Conservation (phyloP, 2,113 vertebrate species). For the Furnarius figulus region DNA sequence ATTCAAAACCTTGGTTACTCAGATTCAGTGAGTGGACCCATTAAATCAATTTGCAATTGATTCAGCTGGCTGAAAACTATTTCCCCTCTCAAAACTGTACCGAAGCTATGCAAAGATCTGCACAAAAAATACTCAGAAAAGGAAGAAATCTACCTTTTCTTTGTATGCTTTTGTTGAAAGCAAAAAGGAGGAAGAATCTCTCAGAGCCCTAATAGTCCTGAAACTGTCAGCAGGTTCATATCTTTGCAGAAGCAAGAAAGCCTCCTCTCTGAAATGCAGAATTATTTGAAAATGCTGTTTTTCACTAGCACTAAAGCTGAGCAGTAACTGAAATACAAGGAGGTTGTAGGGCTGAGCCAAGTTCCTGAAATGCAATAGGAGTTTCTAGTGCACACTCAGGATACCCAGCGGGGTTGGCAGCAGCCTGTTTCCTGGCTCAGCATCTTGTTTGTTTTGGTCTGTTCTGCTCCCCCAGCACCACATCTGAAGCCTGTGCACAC, state of each 20-base stretch:
- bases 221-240: neutral
- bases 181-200: neutral
- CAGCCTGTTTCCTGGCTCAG: neutral
- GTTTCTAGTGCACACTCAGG: neutral
- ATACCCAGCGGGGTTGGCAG: neutral
- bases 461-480: neutral
- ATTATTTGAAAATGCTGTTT: neutral
- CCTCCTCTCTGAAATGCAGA: neutral
- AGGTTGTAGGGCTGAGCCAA: neutral
- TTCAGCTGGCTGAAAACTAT: neutral
- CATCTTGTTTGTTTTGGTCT: neutral
- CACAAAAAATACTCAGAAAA: neutral
- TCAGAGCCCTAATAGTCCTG: neutral
- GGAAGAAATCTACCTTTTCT: neutral
- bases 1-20: conserved; percentile 27
- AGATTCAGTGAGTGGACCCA: neutral
- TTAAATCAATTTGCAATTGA: conserved; percentile 33
- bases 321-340: neutral
- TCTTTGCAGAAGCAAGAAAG: neutral
- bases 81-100: neutral
- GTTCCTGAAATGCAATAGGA: neutral
- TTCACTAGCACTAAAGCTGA: neutral
- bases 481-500: neutral
- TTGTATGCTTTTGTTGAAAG: neutral
- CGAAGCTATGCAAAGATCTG: neutral